These are phyloP conservation scores for Anastrepha obliqua DNA, from an alignment of 1,140 invertebrate genomes.

Conservation along the genomic window DNA sequence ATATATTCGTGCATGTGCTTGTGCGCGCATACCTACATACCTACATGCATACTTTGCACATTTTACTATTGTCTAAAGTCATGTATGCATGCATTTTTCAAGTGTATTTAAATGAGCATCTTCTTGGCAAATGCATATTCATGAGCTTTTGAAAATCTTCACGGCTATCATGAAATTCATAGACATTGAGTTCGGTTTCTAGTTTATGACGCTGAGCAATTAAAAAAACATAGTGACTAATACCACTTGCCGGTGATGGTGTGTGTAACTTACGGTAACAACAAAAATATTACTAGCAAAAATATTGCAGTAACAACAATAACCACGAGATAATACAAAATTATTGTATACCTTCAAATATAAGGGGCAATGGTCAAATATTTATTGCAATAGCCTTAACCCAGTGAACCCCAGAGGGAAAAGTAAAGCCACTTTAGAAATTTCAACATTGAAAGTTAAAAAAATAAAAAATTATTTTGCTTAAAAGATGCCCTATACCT, in stretches of 20 bases:
- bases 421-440: too few relatives aligned
- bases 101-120: background rate
- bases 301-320: background rate
- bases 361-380: background rate
- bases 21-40: background rate
- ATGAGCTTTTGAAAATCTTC: slow-evolving; percentile 25
- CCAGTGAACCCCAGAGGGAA: background rate
- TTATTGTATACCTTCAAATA: background rate
- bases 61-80: too few relatives aligned
- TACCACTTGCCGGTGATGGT: background rate
- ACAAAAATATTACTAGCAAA: too few relatives aligned
- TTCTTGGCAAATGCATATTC: background rate
- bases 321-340: background rate
- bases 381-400: background rate
- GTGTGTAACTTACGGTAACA: too few relatives aligned
- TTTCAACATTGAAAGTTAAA: too few relatives aligned
- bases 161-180: slow-evolving; percentile 2
- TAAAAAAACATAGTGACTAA: background rate
- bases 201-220: slow-evolving; percentile 4
- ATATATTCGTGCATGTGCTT: background rate
- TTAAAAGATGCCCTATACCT: too few relatives aligned
- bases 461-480: too few relatives aligned
- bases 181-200: background rate
- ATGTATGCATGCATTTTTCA: background rate
- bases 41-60: background rate